Base-by-base conservation (phyloP, 2,797 vertebrate species). In the Hemibagrus guttatus region DNA sequence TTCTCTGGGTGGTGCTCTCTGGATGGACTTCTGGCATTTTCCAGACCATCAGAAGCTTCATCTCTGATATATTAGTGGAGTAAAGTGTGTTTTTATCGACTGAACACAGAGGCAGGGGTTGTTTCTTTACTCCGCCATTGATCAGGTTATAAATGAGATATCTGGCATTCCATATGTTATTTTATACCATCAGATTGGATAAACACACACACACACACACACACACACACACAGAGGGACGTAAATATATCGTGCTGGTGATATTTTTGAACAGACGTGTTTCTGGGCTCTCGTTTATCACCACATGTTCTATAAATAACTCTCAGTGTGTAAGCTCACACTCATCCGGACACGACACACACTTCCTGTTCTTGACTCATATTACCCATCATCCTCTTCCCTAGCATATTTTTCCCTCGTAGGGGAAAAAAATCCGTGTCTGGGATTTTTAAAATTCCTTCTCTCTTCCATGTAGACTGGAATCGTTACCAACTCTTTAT, bases 31-130 rank as follows among this genome's bases (percentile, higher is more conserved):
- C 6, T 81, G 78, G 78, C 79, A 64, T 64, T 64, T 64, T 49
- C 11, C 23, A 21, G 23, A n/a, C 59, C 26, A 23, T 23, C 81
- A 35, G 49, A 83, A 69, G 49, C n/a, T 26, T 54, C 64, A 68
- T 23, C 9, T 5, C 63, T 69, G 39, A 83, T 81, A 28, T 31
- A 52, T 7, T 66, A 66, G 42, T 49, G 6, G 14, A 54, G 39
- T 49, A 46, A 68, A 83, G n/a, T 68, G 81, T 54, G 81, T 83
- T 68, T 69, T 83, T 83, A 83, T 83, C n/a, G 81, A 69, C 64
- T 81, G 42, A 52, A 49, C 5, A 16, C 9, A 81, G 39, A 81
- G 19, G 39, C 56, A 75, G 26, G 26, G 74, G 28, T 78, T 4
- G 13, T 63, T 74, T 52, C 6, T 78, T 79, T 79, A 28, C 52